Evolutionary conservation across 2,888 invertebrate species (phyloP), one percentile per base, ranked within the genome.

Genomic region (Bombylius discolor): DNA sequence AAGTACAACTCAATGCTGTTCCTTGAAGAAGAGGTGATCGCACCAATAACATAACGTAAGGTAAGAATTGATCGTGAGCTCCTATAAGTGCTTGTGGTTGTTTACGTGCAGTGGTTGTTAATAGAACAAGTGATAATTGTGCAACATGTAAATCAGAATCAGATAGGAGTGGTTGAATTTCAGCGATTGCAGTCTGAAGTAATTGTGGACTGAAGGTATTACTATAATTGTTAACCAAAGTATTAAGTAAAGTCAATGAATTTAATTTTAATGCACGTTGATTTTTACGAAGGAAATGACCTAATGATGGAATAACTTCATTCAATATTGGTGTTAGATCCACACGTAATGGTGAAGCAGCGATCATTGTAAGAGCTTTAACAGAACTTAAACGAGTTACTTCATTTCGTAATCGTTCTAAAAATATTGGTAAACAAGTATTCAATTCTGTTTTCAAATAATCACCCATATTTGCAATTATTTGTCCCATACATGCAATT

Each of bases 121-220:
- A 79, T 53, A 94, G 77, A 55, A 85, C 82, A 58, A 95, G 78
- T 33, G 92, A 90, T 66, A 90, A 81, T 76, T 97, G 97, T 51
- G 97, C 94, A 64, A 99, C 94, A 74, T 98, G 96, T 60, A 99
- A 79, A 77, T 99, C 99, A 48, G 89, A 82, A 75, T 99, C 99
- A 66, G 85, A 89, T 61, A 99, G 81, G 53, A 99, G 77, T 12
- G 92, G 85, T 11, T 95, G 93, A 65, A 97, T 80, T 75, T 98
- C 97, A 56, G 84, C 79, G 66, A 95, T 83, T 51, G 94, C 87
- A 8, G 64, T 70, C 60, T 77, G 77, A 53, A 95, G 75, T 61
- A 94, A 78, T 64, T 85, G 84, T 32, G 87, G 81, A 56, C 80
- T 75, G 55, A 80, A 73, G 58, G 70, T 72, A 57, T 73, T 69